phyloP scores from a whole-genome alignment of 2,888 invertebrate genomes.

The Ptilodon capucinus region DNA sequence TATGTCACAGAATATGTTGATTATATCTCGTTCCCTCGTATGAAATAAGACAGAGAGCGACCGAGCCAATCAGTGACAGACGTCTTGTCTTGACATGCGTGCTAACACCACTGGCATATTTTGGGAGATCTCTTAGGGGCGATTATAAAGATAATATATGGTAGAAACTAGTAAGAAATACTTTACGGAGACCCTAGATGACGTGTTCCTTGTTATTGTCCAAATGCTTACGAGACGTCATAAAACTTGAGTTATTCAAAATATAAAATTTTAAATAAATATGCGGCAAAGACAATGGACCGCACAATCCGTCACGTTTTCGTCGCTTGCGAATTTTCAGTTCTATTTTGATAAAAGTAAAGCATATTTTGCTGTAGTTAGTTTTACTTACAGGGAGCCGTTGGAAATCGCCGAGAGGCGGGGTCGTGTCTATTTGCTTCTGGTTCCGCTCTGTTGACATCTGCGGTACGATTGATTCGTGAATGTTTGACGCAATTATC shows the following conservation, averaged over 20 bases:
- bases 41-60: too few species aligned
- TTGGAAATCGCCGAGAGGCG: conserved; percentile 67
- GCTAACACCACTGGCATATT: too few species aligned
- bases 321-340: not conserved
- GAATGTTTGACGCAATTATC: conserved; percentile 68
- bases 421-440: conserved; percentile 55
- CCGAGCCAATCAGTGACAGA: too few species aligned
- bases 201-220: too few species aligned
- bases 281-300: too few species aligned
- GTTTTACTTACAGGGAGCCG: conserved; percentile 61
- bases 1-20: too few species aligned
- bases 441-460: conserved; percentile 29
- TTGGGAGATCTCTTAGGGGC: not conserved
- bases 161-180: too few species aligned
- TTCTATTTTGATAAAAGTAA: not conserved
- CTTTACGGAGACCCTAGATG: too few species aligned
- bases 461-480: conserved; percentile 52
- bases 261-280: not conserved
- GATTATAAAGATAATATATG: not conserved
- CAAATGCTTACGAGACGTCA: too few species aligned
- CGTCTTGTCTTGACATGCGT: too few species aligned
- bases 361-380: not conserved
- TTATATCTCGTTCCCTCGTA: too few species aligned
- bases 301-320: too few species aligned
- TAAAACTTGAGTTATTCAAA: not conserved